Conservation (phyloP, 2,113 vertebrate species). For the Dromiciops gliroides region DNA sequence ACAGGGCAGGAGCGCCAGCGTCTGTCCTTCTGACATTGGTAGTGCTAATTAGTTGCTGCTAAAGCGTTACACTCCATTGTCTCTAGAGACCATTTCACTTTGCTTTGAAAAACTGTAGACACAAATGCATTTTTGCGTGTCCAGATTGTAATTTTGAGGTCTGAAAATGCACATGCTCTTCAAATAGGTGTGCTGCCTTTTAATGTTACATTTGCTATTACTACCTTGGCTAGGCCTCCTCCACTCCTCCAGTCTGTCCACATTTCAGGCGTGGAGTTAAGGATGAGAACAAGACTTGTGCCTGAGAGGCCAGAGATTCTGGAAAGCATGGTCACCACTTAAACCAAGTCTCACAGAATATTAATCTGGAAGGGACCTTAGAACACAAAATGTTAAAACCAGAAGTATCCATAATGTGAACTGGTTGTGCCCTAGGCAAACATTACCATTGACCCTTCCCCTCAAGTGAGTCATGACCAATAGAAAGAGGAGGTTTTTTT, state of each 20-base stretch:
- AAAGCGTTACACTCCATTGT: conserved; percentile 17
- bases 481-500: background rate
- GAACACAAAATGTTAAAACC: background rate
- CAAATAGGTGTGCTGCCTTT: background rate
- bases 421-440: background rate
- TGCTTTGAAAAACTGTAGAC: background rate
- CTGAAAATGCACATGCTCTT: background rate
- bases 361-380: background rate
- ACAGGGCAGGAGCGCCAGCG: background rate
- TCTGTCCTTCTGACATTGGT: conserved; percentile 53
- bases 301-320: background rate
- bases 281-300: background rate
- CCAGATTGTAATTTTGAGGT: background rate
- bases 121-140: conserved; percentile 41
- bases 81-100: conserved; percentile 30
- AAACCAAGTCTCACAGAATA: background rate
- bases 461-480: background rate
- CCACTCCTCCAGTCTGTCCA: background rate
- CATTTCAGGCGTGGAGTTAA: background rate
- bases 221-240: background rate
- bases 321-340: background rate
- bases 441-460: background rate
- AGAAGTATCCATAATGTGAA: background rate
- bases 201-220: background rate
- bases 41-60: conserved; percentile 51